Evolutionary conservation across 1,140 invertebrate species (phyloP).

Genomic region (Apocrypta bakeri): DNA sequence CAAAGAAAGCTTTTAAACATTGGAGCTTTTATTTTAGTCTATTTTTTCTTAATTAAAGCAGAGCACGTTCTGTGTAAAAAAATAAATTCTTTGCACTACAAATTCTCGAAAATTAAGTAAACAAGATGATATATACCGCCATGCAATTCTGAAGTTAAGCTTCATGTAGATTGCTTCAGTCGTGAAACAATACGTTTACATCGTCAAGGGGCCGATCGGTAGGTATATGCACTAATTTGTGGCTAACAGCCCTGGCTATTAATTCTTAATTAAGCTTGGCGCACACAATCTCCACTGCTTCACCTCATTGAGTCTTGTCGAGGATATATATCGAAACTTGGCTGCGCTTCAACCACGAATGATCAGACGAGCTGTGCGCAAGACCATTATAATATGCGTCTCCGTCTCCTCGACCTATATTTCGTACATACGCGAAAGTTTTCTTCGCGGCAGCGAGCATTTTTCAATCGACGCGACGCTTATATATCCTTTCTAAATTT

Average conservation of each 20-base stretch:
- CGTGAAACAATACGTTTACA: not conserved
- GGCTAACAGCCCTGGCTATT: slow-evolving; percentile 58
- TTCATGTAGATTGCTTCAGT: not conserved
- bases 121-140: not conserved
- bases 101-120: not conserved
- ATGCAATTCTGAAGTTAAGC: not conserved
- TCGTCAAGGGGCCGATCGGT: not conserved
- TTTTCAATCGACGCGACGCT: slow-evolving; percentile 13
- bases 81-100: not conserved
- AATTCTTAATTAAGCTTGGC: slow-evolving; percentile 68
- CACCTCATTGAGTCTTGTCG: slow-evolving; percentile 62
- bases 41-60: too few species aligned
- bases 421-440: not conserved
- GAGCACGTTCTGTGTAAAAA: too few species aligned
- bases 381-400: slow-evolving; percentile 61
- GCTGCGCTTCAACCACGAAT: slow-evolving; percentile 67
- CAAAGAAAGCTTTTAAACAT: too few species aligned
- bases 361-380: slow-evolving; percentile 60
- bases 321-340: slow-evolving; percentile 68
- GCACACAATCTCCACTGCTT: slow-evolving; percentile 45
- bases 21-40: not conserved
- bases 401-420: slow-evolving; percentile 54
- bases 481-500: not conserved
- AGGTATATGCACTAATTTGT: slow-evolving; percentile 54
- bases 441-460: not conserved